Conservation (phyloP, 2,888 invertebrate species). For the Notocelia uddmanniana region DNA sequence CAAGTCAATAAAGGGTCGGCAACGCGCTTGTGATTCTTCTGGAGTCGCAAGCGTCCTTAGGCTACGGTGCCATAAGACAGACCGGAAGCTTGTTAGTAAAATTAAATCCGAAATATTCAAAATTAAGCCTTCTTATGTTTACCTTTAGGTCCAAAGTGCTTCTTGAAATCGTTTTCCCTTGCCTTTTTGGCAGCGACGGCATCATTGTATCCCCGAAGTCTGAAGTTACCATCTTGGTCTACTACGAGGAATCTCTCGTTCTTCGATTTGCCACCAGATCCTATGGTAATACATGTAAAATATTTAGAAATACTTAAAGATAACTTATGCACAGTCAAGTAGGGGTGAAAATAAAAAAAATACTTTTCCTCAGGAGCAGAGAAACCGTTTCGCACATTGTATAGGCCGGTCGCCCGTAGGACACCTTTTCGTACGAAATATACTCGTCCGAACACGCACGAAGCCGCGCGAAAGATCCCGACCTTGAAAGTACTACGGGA, state of each 20-base stretch:
- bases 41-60: no score
- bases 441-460: background rate
- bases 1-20: no score
- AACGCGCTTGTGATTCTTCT: no score
- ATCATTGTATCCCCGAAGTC: slow-evolving; percentile 87
- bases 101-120: background rate
- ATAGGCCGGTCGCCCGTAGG: no score
- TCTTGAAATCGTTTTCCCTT: slow-evolving; percentile 77
- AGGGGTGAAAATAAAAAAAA: no score
- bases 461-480: background rate
- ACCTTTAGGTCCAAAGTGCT: slow-evolving; percentile 82
- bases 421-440: no score
- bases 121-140: slow-evolving; percentile 11
- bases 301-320: background rate
- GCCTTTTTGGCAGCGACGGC: slow-evolving; percentile 83
- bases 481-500: background rate
- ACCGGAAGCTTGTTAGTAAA: no score
- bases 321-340: background rate
- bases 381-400: no score
- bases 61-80: no score
- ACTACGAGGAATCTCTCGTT: slow-evolving; percentile 92
- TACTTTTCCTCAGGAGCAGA: no score
- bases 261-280: slow-evolving; percentile 90
- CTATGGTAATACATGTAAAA: slow-evolving; percentile 56
- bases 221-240: slow-evolving; percentile 91